These are phyloP conservation scores for Scomber colias DNA, from an alignment of 2,113 vertebrate species.

Conservation along the genomic window DNA sequence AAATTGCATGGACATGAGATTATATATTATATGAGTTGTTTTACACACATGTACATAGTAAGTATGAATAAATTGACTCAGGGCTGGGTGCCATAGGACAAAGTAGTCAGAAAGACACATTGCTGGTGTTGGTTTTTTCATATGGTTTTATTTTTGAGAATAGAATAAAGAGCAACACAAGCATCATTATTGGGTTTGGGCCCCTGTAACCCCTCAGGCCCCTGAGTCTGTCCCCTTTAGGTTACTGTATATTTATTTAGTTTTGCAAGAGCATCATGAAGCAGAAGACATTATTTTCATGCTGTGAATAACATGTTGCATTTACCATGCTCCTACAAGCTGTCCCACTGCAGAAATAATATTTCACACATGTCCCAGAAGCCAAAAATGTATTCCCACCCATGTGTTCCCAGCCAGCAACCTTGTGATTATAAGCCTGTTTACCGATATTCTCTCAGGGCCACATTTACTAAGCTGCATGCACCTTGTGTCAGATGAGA, in stretches of 20 bases:
- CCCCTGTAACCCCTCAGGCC: background rate
- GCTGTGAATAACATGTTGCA: background rate
- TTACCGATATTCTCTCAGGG: constrained; percentile 32
- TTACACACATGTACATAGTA: background rate
- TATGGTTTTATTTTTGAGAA: background rate
- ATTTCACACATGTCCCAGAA: constrained; percentile 23
- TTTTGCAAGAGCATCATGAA: background rate
- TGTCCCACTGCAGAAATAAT: background rate
- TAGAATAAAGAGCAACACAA: too few species aligned
- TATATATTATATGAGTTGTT: background rate
- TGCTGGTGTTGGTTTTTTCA: too few species aligned
- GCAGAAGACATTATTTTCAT: background rate
- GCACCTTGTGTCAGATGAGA: constrained; percentile 14
- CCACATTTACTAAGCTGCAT: constrained; percentile 21
- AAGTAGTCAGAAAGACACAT: background rate
- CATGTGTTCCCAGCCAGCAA: constrained; percentile 21
- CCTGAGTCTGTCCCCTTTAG: too few species aligned
- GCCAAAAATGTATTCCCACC: background rate
- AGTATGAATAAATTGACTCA: background rate
- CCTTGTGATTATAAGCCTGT: constrained; percentile 35
- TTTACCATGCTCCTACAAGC: background rate
- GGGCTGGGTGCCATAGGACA: too few species aligned
- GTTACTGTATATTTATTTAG: too few species aligned
- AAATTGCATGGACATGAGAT: background rate
- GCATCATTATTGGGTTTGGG: too few species aligned